These are phyloP conservation scores for Anoplolepis gracilipes DNA, from an alignment of 1,140 invertebrate genomes.

Conservation along the genomic window DNA sequence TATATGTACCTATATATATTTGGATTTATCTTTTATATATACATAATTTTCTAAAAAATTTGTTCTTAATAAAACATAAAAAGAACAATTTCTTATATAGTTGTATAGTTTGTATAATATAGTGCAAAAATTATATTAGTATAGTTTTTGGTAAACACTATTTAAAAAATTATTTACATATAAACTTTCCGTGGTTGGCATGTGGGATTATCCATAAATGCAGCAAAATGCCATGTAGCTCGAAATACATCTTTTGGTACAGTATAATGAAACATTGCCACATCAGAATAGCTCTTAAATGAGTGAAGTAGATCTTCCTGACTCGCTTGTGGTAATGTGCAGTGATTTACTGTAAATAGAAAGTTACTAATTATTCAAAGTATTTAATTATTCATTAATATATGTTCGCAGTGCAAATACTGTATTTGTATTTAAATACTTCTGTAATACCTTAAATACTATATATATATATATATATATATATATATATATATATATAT, in stretches of 20 bases:
- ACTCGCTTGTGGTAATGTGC: slow-evolving; percentile 83
- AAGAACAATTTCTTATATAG: too few relatives aligned
- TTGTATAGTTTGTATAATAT: too few relatives aligned
- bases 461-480: too few relatives aligned
- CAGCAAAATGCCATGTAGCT: slow-evolving; percentile 87
- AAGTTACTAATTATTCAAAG: too few relatives aligned
- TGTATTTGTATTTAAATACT: background rate
- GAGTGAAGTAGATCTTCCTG: slow-evolving; percentile 86
- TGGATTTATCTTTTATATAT: too few relatives aligned
- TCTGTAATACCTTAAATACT: too few relatives aligned
- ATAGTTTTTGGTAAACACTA: background rate
- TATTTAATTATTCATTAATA: too few relatives aligned
- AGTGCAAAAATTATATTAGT: background rate
- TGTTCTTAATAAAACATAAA: too few relatives aligned
- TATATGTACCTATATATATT: too few relatives aligned
- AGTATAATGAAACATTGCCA: slow-evolving; percentile 86
- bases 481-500: too few relatives aligned
- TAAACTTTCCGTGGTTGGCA: slow-evolving; percentile 84
- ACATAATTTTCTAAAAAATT: too few relatives aligned
- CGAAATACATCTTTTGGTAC: slow-evolving; percentile 85
- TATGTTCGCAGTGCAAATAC: background rate
- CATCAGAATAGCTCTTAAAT: slow-evolving; percentile 86
- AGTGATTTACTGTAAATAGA: slow-evolving; percentile 39
- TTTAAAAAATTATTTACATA: slow-evolving; percentile 79
- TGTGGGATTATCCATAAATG: slow-evolving; percentile 85